Evolutionary conservation across 2,113 vertebrate genomes (phyloP).

Genomic region (Tupaia chinensis): DNA sequence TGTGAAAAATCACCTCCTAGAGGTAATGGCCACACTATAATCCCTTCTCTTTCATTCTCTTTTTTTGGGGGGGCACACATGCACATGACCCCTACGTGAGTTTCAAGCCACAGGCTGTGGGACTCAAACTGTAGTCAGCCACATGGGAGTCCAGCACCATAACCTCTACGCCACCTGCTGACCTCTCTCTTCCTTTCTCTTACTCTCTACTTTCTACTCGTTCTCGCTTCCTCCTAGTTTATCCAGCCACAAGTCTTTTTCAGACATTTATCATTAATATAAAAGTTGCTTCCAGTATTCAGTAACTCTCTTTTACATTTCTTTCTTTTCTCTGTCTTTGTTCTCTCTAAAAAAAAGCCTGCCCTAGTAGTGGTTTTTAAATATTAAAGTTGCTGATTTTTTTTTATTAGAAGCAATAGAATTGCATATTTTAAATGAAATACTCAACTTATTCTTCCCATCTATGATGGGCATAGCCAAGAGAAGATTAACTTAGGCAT

Average conservation of each 20-base stretch:
- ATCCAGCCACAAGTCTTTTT: background rate
- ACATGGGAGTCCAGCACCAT: too few species aligned
- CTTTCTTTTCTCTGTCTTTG: background rate
- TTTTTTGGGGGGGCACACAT: too few species aligned
- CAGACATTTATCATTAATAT: background rate
- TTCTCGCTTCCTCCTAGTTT: background rate
- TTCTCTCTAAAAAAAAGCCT: background rate
- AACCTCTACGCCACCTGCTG: too few species aligned
- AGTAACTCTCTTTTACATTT: background rate
- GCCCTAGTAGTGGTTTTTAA: background rate
- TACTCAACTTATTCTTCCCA: conserved; percentile 46
- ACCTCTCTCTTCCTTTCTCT: too few species aligned
- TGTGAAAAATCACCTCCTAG: too few species aligned
- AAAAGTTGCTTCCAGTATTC: background rate
- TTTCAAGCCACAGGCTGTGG: too few species aligned
- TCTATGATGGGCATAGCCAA: background rate
- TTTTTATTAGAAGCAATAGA: conserved; percentile 7
- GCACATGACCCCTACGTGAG: too few species aligned
- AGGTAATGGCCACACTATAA: too few species aligned
- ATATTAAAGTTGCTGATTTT: background rate
- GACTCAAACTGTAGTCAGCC: too few species aligned
- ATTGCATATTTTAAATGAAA: conserved; percentile 36
- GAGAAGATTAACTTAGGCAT: conserved; percentile 54
- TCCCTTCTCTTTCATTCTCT: too few species aligned
- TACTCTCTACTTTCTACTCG: background rate